These are phyloP conservation scores for Rhynchonycteris naso DNA, from an alignment of 2,797 vertebrate genomes.

Conservation along the genomic window DNA sequence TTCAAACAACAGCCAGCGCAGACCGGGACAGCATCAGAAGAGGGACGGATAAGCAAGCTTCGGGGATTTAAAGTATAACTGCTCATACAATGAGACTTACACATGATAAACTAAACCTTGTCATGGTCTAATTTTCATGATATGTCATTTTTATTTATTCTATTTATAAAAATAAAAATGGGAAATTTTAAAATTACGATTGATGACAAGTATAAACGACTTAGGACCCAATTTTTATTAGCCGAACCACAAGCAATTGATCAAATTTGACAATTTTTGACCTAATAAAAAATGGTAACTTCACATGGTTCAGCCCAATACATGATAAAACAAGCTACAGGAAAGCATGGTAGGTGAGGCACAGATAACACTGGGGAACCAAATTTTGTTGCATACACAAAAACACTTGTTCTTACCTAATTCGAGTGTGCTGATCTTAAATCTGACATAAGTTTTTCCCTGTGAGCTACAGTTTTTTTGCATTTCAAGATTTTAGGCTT, in stretches of 20 bases:
- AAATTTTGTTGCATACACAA: too few relatives aligned
- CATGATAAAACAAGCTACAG: not conserved
- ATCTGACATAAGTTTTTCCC: too few relatives aligned
- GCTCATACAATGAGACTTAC: not conserved
- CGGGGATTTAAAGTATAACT: not conserved
- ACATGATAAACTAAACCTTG: not conserved
- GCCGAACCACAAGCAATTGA: not conserved
- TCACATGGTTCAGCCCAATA: not conserved
- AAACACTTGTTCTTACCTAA: too few relatives aligned
- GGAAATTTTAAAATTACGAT: not conserved
- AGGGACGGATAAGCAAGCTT: not conserved
- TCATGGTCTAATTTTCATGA: not conserved
- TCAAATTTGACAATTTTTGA: not conserved
- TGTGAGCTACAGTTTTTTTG: too few relatives aligned
- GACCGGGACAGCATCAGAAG: not conserved
- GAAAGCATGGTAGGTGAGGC: not conserved
- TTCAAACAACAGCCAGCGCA: not conserved
- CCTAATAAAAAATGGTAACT: not conserved
- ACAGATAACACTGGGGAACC: not conserved
- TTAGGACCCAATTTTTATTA: not conserved
- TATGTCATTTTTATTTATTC: not conserved
- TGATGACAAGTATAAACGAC: not conserved
- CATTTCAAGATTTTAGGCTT: too few relatives aligned
- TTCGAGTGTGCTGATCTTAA: too few relatives aligned
- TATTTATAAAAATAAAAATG: conserved; percentile 3